Evolutionary conservation across 2,113 vertebrate species (phyloP).

Genomic region (Hemibagrus wyckioides): DNA sequence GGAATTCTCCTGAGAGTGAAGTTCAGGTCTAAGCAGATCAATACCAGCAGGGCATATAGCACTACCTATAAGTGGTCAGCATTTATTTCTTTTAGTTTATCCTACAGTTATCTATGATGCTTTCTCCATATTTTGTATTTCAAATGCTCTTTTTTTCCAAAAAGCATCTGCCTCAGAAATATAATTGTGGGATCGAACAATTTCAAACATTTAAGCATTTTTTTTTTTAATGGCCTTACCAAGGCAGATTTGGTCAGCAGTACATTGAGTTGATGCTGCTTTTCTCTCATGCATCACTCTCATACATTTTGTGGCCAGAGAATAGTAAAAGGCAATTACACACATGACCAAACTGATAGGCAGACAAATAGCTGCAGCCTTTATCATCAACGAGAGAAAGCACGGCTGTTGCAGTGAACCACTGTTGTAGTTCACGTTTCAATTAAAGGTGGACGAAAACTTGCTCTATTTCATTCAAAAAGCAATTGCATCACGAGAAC

Average conservation of each 20-base stretch:
- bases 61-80: not conserved
- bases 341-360: slow-evolving; percentile 74
- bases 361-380: slow-evolving; percentile 68
- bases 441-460: slow-evolving; percentile 68
- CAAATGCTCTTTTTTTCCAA: not conserved
- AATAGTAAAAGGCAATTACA: slow-evolving; percentile 71
- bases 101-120: not conserved
- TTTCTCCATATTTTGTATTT: not conserved
- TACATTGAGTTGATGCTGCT: slow-evolving; percentile 67
- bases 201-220: slow-evolving; percentile 11
- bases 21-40: slow-evolving; percentile 86
- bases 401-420: slow-evolving; percentile 59
- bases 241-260: slow-evolving; percentile 69
- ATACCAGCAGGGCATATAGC: slow-evolving; percentile 76
- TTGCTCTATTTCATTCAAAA: slow-evolving; percentile 68
- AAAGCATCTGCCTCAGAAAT: not conserved
- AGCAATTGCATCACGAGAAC: slow-evolving; percentile 54
- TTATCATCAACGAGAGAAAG: slow-evolving; percentile 70
- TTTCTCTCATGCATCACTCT: slow-evolving; percentile 71
- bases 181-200: not conserved
- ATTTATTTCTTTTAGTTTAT: not conserved
- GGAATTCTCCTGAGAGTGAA: slow-evolving; percentile 74
- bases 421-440: slow-evolving; percentile 65
- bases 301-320: slow-evolving; percentile 73
- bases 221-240: not conserved